Base-by-base conservation (phyloP, 2,113 vertebrate genomes). In the Polypterus senegalus region DNA sequence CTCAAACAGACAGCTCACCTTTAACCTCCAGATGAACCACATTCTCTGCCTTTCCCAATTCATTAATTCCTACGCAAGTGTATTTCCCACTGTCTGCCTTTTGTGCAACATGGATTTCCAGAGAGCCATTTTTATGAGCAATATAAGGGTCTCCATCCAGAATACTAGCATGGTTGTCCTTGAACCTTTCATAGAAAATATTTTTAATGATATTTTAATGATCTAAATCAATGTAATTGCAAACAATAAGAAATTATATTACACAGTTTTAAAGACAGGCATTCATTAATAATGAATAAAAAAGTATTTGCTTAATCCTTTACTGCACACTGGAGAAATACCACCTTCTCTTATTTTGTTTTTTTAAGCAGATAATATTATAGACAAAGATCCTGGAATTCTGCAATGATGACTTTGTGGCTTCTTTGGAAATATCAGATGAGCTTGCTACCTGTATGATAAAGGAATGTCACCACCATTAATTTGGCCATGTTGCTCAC, bases 11-110 rank as follows among this genome's bases (percentile, higher is more conserved):
- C 27, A 27, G 66, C 80, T 90, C 77, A 98, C 96, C 94, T 91
- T 97, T 97, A 77, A 97, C 86, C 81, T 97, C 89, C 77, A 98
- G 74, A 27, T 77, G 82, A 60, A 96, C 81, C 7, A 92, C 91
- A 70, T 98, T 97, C 79, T 93, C 89, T 55, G 66, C 76, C 56
- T 79, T 89, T 8, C 94, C 93, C 10, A 95, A 80, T 48, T 64
- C 69, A 78, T 98, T 98, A 44, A 75, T 77, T 69, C 93, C 94
- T 61, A 91, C 82, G n/a, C 96, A 98, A 0, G 86, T 94, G 62
- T 97, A 98, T 27, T 84, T 90, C 49, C 92, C 96, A 3, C 77
- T 73, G 66, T 88, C 87, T 53, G 74, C 73, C 46, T 86, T 78
- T 46, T 96, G 92, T 64, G 92, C 88, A 56, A 84, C 74, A 0